Conservation (phyloP, 35 echinoderm and acorn worm species). For the Lytechinus variegatus region DNA sequence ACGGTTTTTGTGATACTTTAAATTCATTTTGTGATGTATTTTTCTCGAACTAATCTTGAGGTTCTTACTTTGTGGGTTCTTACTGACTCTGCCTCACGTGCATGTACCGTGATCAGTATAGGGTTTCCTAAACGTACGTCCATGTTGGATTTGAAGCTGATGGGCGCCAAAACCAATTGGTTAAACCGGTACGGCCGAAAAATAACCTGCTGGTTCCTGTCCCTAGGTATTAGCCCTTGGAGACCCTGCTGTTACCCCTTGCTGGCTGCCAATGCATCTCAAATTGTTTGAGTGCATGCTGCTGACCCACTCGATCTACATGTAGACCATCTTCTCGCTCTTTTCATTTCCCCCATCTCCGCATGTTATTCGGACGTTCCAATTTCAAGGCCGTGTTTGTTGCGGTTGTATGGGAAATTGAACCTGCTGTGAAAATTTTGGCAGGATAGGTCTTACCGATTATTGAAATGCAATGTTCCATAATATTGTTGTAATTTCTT, state of each 20-base stretch:
- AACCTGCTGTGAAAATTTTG: neutral
- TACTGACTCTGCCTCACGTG: neutral
- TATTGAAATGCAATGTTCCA: neutral
- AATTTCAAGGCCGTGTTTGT: neutral
- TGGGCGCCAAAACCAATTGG: neutral
- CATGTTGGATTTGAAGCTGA: neutral
- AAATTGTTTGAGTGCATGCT: neutral
- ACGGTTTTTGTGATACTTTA: too few species aligned
- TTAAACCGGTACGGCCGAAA: neutral
- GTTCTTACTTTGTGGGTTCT: neutral
- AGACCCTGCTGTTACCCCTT: neutral
- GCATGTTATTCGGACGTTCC: neutral
- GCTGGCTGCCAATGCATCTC: neutral
- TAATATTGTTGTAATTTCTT: neutral
- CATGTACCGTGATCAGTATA: neutral
- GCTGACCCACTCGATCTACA: neutral
- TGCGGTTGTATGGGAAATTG: neutral
- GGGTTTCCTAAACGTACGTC: neutral
- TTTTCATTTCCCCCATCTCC: neutral
- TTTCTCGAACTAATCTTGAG: neutral
- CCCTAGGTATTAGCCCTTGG: neutral
- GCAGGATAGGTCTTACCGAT: neutral
- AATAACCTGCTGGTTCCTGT: neutral
- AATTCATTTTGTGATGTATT: too few species aligned
- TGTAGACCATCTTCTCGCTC: neutral